These are phyloP conservation scores for Anabacerthia variegaticeps DNA, from an alignment of 2,797 vertebrate genomes.

Conservation along the genomic window DNA sequence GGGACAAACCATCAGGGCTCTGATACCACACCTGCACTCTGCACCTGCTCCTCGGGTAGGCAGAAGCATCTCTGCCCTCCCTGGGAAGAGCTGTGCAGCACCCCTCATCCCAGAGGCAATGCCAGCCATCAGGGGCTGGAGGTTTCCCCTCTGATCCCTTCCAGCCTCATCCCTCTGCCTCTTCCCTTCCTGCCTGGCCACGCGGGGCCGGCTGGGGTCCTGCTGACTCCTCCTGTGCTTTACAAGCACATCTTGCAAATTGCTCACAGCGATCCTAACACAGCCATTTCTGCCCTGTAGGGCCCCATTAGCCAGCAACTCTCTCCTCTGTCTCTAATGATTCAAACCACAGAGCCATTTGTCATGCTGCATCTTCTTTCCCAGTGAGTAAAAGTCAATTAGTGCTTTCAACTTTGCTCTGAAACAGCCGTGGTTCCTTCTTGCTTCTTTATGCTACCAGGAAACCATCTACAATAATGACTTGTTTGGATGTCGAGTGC, in stretches of 20 bases:
- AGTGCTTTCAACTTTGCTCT: conserved; percentile 14
- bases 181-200: neutral
- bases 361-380: neutral
- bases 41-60: neutral
- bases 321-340: neutral
- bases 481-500: neutral
- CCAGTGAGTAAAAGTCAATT: conserved; percentile 34
- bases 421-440: neutral
- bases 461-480: conserved; percentile 26
- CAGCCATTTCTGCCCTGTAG: neutral
- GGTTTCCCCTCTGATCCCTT: neutral
- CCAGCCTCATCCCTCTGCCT: accelerated
- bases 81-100: accelerated
- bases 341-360: conserved; percentile 28
- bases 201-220: accelerated
- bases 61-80: neutral
- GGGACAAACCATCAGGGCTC: neutral
- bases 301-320: neutral
- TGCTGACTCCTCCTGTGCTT: neutral
- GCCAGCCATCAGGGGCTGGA: neutral
- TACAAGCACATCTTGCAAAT: neutral
- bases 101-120: neutral
- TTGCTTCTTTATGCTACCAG: conserved; percentile 35
- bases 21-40: neutral
- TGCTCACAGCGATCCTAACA: neutral